phyloP scores from a whole-genome alignment of 2,888 invertebrate species.

The Agonopterix heracliana region DNA sequence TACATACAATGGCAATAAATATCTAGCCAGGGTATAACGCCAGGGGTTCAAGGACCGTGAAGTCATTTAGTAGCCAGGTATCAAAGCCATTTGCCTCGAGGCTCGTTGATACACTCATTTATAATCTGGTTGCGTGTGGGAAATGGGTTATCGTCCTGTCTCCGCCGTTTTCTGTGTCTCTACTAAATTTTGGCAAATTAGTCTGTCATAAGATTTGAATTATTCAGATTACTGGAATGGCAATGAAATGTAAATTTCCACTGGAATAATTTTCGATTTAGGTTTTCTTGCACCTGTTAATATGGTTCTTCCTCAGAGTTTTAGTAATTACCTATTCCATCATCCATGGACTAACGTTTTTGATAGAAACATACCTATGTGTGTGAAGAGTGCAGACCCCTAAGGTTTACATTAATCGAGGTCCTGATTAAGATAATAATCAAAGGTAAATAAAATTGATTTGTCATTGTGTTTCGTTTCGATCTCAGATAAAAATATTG shows the following conservation, averaged over 20 bases:
- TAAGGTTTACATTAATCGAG: no score
- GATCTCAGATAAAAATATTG: no score
- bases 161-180: conserved; percentile 15
- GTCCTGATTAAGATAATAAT: no score
- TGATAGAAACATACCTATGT: no score
- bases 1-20: conserved; percentile 1
- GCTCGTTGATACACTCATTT: conserved; percentile 33
- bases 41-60: conserved; percentile 50
- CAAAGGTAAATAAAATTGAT: no score
- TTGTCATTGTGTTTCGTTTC: no score
- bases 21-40: conserved; percentile 25
- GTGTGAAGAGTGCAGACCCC: no score
- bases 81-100: conserved; percentile 36
- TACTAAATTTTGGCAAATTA: neutral
- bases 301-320: no score
- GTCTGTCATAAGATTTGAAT: neutral
- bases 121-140: conserved; percentile 39
- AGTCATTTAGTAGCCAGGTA: conserved; percentile 53
- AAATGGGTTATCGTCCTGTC: conserved; percentile 38
- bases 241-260: neutral
- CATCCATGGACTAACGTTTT: no score
- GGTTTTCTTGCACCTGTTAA: no score
- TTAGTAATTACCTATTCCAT: no score
- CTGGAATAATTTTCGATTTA: neutral
- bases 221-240: neutral